Evolutionary conservation across 2,888 invertebrate genomes (phyloP).

Genomic region (Crossocerus cetratus): DNA sequence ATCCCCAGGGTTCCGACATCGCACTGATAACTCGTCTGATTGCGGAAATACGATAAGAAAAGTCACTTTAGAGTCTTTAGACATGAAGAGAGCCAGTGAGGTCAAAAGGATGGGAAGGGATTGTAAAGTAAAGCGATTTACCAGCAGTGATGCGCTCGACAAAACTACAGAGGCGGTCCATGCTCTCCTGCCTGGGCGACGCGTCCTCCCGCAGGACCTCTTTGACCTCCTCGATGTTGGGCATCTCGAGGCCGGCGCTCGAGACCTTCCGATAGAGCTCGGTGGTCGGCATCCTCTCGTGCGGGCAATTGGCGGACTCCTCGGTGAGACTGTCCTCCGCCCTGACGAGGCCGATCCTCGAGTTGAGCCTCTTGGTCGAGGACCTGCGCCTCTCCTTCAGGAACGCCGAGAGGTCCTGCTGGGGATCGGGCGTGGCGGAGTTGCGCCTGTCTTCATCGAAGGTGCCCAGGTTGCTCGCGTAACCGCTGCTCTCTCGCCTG

Average conservation of each 20-base stretch:
- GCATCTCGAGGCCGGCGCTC: conserved; percentile 63
- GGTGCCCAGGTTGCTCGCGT: conserved; percentile 68
- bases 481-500: conserved; percentile 70
- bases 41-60: conserved; percentile 5
- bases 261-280: conserved; percentile 62
- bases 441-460: conserved; percentile 70
- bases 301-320: conserved; percentile 16
- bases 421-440: conserved; percentile 45
- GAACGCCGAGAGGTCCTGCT: conserved; percentile 45
- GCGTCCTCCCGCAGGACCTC: conserved; percentile 48
- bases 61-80: neutral
- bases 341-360: conserved; percentile 31
- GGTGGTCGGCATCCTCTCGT: conserved; percentile 64
- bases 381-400: conserved; percentile 59
- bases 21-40: conserved; percentile 29
- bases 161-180: conserved; percentile 15
- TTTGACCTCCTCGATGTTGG: conserved; percentile 65
- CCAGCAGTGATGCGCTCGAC: conserved; percentile 21
- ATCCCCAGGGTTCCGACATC: neutral
- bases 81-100: too few species aligned
- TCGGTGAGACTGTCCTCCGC: conserved; percentile 46
- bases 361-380: conserved; percentile 52
- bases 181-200: conserved; percentile 11
- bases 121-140: conserved; percentile 8
- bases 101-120: too few species aligned